Evolutionary conservation across 2,797 vertebrate species (phyloP).

Genomic region (Acipenser transmontanus): DNA sequence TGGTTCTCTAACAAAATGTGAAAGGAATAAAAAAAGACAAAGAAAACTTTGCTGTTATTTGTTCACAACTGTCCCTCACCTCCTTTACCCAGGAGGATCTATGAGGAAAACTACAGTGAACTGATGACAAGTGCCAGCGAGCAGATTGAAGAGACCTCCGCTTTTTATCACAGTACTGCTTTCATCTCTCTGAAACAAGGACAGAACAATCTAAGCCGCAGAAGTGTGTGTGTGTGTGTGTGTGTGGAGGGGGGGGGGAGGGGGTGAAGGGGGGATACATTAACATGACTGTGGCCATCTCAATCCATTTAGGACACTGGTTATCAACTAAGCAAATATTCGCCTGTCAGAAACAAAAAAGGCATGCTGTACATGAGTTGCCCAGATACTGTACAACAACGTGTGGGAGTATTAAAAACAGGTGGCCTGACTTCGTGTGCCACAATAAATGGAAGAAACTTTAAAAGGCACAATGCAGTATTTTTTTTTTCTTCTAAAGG

Average conservation of each 20-base stretch:
- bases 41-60: not conserved
- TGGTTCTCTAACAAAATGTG: too few species aligned
- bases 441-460: constrained; percentile 2
- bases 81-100: constrained; percentile 8
- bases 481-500: too few species aligned
- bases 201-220: constrained; percentile 28
- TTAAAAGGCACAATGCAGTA: not conserved
- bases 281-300: constrained; percentile 45
- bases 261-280: constrained; percentile 36
- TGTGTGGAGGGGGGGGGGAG: too few species aligned
- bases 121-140: constrained; percentile 23
- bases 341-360: constrained; percentile 43
- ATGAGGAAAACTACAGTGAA: constrained; percentile 18
- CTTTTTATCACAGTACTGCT: constrained; percentile 37
- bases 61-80: constrained; percentile 8
- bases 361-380: not conserved
- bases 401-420: not conserved
- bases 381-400: constrained; percentile 1
- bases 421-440: not conserved
- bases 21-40: not conserved
- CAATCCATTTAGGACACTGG: constrained; percentile 72
- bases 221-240: not conserved
- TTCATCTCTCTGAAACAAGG: constrained; percentile 44
- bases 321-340: constrained; percentile 68
- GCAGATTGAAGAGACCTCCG: constrained; percentile 27